Evolutionary conservation across 2,113 vertebrate species (phyloP), one percentile per base, ranked within the genome.

Genomic region (Ammodytes dubius): DNA sequence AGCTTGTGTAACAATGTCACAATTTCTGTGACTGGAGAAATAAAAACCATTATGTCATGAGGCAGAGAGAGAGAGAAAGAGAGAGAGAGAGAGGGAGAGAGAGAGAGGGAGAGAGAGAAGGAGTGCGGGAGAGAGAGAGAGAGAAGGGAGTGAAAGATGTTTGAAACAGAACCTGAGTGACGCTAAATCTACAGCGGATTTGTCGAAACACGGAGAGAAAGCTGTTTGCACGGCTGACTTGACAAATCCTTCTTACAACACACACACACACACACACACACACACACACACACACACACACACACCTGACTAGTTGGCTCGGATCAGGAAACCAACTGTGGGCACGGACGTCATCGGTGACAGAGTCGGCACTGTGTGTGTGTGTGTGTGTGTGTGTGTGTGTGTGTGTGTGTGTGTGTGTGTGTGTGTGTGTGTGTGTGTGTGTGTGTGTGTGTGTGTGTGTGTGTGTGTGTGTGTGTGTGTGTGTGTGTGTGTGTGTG

Each of bases 221-320:
- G 60, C 66, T 35, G 63, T 70, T 68, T n/a, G 53, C 1, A 14
- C 35, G 45, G 74, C 65, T 35, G 78, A 88, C 84, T 81, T 87
- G 82, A 90, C 83, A 89, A 86, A 90, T 92, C 87, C 83, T 49
- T 42, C 78, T 78, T 53, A 88, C 81, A 27, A 78, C 70, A 57
- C 64, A 84, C 69, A 13, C 54, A 57, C 74, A 35, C 52, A 88
- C 81, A 78, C 70, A 57, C 64, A 84, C 69, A 13, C 54, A 57
- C 74, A 35, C 52, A 88, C 81, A 78, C 70, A 57, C 64, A 84
- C 69, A 13, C 54, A 57, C 74, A 57, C 64, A 84, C 69, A 13
- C 54, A 57, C 74, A 35, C 52, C 70, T 79, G 84, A 81, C 52
- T 58, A 69, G 70, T 60, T n/a, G 74, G 77, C 70, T 81, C 8